phyloP scores from a whole-genome alignment of 2,797 vertebrate species.

The Eulemur albifrons region DNA sequence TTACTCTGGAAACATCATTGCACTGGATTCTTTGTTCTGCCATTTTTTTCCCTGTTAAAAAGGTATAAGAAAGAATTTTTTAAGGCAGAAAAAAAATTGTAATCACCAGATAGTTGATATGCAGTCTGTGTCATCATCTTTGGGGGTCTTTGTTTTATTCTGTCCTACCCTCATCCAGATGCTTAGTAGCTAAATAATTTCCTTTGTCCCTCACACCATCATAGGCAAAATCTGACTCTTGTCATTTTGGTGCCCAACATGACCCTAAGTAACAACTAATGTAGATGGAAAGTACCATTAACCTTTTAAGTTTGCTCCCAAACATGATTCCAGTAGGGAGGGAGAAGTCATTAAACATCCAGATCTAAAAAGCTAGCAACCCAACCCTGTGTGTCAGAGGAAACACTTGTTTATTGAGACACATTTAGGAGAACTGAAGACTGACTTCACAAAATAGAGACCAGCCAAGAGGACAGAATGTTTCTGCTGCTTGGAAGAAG shows the following conservation, averaged over 20 bases:
- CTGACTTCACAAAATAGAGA: neutral
- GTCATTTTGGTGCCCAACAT: neutral
- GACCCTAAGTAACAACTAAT: neutral
- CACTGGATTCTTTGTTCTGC: neutral
- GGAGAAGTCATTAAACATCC: neutral
- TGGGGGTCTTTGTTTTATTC: neutral
- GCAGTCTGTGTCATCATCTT: neutral
- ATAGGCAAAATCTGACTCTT: neutral
- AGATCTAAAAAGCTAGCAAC: neutral
- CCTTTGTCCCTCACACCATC: neutral
- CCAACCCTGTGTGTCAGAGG: neutral
- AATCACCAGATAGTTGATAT: neutral
- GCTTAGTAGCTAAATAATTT: neutral
- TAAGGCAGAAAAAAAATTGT: neutral
- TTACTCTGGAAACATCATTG: constrained; percentile 18
- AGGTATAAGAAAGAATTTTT: neutral
- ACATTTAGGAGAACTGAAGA: neutral
- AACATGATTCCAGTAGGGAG: neutral
- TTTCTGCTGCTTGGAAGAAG: constrained; percentile 22
- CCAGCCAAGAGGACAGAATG: neutral
- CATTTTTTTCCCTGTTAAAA: neutral
- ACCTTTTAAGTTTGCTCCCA: neutral
- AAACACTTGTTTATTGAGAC: neutral
- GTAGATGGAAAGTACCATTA: neutral
- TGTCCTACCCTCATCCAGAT: neutral